Evolutionary conservation across 2,113 vertebrate genomes (phyloP), one percentile per base, ranked within the genome.

Genomic region (Oxyruncus cristatus): DNA sequence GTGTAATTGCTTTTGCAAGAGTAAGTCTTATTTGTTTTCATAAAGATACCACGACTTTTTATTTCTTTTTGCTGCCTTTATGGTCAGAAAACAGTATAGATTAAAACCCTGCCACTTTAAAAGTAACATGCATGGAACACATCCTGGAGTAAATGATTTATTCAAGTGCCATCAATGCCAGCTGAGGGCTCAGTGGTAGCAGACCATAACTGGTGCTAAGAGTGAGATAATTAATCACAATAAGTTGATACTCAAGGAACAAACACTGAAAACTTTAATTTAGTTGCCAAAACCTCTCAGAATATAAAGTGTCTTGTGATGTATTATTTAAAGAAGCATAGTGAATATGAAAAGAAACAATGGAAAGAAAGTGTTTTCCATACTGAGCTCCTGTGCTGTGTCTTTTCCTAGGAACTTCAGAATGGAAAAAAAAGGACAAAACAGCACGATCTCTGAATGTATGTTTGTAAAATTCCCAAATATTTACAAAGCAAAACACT

Each of bases 321-420:
- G 42, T 76, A 80, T 95, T 89, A 85, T 97, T 96, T 95, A 91
- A 94, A 94, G 74, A 73, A 96, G 42, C 37, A 77, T 12, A 76
- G 37, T 13, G 41, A 87, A 56, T 78, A 75, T 46, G 76, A 92
- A 84, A 85, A 89, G 50, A 53, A 88, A 44, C 63, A 88, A 85
- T 39, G 35, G 58, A 49, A 28, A 42, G 41, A 95, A 88, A 53
- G 33, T 78, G 62, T 55, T 94, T 93, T 90, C 59, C 82, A 67
- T 58, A 50, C 58, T 80, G 47, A 89, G 49, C 58, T 90, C 47
- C 30, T 89, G 55, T 55, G 62, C 76, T 78, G 21, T 61, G 68
- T 42, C 50, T 92, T 92, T 84, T 90, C 75, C 80, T 62, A 90
- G 55, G 70, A 94, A 91, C 35, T 61, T 39, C 32, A 63, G 67